Percentiles rank a stretch among this genome's conserved stretches.
Conservation (phyloP, 1,140 invertebrate genomes). For the Bacillus rossius region DNA sequence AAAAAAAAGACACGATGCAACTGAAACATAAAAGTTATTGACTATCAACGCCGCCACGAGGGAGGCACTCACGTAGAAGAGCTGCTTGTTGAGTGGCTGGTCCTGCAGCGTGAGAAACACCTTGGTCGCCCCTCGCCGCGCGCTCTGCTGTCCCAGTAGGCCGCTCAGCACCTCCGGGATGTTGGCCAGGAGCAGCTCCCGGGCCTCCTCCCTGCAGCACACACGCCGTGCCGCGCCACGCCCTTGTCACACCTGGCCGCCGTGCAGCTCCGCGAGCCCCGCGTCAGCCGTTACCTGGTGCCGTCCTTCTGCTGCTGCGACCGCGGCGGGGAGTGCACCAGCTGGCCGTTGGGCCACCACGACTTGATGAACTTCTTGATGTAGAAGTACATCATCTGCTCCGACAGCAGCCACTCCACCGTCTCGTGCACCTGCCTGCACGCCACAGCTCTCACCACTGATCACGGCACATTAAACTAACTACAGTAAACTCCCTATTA, state of each 20-base stretch:
- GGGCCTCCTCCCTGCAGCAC: constrained; percentile 51
- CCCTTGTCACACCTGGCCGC: too few relatives aligned
- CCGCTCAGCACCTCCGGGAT: constrained; percentile 75
- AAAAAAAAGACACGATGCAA: too few relatives aligned
- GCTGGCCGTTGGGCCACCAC: constrained; percentile 79
- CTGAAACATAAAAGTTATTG: too few relatives aligned
- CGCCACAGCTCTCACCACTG: too few relatives aligned
- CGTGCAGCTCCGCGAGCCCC: too few relatives aligned
- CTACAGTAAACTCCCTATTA: too few relatives aligned
- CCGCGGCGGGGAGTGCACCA: constrained; percentile 44
- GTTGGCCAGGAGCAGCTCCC: constrained; percentile 61
- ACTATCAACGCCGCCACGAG: too few relatives aligned
- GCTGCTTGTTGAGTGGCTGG: constrained; percentile 80
- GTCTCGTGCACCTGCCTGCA: constrained; percentile 81
- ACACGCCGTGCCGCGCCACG: too few relatives aligned
- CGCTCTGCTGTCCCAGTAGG: constrained; percentile 79
- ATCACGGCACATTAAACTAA: too few relatives aligned
- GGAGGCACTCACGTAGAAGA: constrained; percentile 81
- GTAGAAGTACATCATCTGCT: constrained; percentile 87
- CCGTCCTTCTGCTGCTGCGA: constrained; percentile 64
- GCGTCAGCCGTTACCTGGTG: constrained; percentile 36
- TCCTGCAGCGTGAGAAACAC: constrained; percentile 85
- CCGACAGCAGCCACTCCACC: constrained; percentile 80
- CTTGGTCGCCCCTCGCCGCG: constrained; percentile 74
- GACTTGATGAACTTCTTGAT: constrained; percentile 75